A percentile compares a stretch with the other conserved stretches of the same genome.
phyloP scores from a whole-genome alignment of 2,113 vertebrate species.

The Plestiodon gilberti region DNA sequence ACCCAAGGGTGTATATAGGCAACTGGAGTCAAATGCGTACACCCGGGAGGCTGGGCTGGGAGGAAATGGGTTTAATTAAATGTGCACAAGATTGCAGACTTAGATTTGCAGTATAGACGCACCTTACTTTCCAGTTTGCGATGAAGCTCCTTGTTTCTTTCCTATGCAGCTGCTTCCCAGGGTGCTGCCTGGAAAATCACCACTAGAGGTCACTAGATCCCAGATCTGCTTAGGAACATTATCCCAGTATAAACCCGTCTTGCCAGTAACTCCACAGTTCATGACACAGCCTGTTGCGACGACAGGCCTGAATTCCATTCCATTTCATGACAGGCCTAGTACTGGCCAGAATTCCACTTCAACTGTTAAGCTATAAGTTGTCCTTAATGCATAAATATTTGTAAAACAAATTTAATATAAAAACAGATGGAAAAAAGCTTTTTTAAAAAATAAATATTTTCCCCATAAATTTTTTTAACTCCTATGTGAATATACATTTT shows the following conservation, averaged over 20 bases:
- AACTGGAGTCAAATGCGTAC: too few relatives aligned
- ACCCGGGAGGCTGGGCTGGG: too few relatives aligned
- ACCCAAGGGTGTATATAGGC: too few relatives aligned
- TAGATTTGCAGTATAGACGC: not conserved
- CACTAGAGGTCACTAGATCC: slow-evolving; percentile 59
- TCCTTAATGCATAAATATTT: not conserved
- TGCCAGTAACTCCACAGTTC: not conserved
- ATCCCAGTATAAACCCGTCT: not conserved
- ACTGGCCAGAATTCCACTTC: slow-evolving; percentile 4
- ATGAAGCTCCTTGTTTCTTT: slow-evolving; percentile 8
- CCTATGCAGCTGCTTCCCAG: slow-evolving; percentile 29
- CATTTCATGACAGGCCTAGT: too few relatives aligned
- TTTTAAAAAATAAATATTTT: slow-evolving; percentile 36
- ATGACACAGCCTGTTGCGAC: not conserved
- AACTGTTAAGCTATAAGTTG: slow-evolving; percentile 1
- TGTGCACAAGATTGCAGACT: not conserved
- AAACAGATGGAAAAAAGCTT: slow-evolving; percentile 43
- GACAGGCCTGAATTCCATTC: not conserved
- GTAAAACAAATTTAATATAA: slow-evolving; percentile 44
- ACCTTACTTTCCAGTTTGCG: not conserved
- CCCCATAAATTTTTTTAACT: slow-evolving; percentile 48
- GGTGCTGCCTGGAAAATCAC: not conserved
- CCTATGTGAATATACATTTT: slow-evolving; percentile 44
- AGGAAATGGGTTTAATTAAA: too few relatives aligned
- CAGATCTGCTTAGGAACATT: slow-evolving; percentile 22